These are phyloP conservation scores for Lepidostoma basale DNA, from an alignment of 1,140 invertebrate species.

Conservation along the genomic window DNA sequence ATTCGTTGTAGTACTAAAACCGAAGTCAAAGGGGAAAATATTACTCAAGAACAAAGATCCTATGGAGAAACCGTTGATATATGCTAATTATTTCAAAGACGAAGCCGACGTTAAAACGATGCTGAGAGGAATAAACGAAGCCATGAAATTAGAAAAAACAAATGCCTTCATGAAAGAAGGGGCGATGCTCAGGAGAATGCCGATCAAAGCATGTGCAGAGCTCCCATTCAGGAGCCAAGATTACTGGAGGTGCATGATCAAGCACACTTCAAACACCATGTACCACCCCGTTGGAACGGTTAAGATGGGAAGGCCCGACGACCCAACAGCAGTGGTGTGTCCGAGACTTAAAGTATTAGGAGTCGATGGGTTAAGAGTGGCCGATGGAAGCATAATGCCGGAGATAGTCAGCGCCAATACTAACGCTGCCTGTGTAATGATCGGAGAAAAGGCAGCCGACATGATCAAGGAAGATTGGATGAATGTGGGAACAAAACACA, in stretches of 20 bases:
- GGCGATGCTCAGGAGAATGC: slow-evolving; percentile 51
- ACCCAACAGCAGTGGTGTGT: slow-evolving; percentile 52
- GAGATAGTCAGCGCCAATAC: slow-evolving; percentile 52
- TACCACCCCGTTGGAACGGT: slow-evolving; percentile 60
- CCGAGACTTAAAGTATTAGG: slow-evolving; percentile 54
- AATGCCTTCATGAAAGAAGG: slow-evolving; percentile 54
- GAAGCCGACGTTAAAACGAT: slow-evolving; percentile 61
- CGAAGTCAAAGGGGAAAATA: slow-evolving; percentile 66
- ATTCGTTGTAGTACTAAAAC: slow-evolving; percentile 58
- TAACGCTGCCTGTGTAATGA: slow-evolving; percentile 54
- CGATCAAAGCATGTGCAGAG: slow-evolving; percentile 53
- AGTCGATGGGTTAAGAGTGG: slow-evolving; percentile 45
- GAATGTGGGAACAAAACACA: background rate
- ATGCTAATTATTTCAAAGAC: slow-evolving; percentile 70
- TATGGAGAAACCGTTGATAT: slow-evolving; percentile 66
- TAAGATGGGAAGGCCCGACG: slow-evolving; percentile 56
- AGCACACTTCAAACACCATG: slow-evolving; percentile 49
- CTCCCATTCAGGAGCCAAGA: slow-evolving; percentile 54
- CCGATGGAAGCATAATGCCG: slow-evolving; percentile 47
- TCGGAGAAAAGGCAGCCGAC: slow-evolving; percentile 55
- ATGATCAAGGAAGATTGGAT: slow-evolving; percentile 53
- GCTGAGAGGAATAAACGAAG: slow-evolving; percentile 62
- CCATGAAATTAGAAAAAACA: slow-evolving; percentile 58
- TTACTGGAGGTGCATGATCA: slow-evolving; percentile 54
- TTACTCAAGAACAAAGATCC: slow-evolving; percentile 64